phyloP scores from a whole-genome alignment of 1,140 invertebrate genomes.

The Eurosta solidaginis region DNA sequence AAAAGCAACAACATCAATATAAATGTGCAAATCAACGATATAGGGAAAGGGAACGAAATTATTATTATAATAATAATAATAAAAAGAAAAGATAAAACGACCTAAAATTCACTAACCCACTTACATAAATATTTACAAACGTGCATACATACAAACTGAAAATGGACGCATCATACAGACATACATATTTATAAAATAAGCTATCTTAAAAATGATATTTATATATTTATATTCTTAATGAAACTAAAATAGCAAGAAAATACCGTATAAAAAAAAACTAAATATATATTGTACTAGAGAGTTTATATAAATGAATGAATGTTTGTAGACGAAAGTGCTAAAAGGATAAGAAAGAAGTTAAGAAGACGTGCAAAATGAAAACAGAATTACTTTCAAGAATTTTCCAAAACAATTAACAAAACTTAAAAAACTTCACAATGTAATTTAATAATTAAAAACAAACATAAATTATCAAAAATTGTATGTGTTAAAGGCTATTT shows the following conservation, averaged over 20 bases:
- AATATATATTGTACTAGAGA: not conserved
- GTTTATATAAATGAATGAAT: not conserved
- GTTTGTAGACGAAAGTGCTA: no score
- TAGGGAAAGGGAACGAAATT: slow-evolving; percentile 4
- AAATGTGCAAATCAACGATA: slow-evolving; percentile 14
- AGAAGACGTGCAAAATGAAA: slow-evolving; percentile 1
- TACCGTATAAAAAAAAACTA: not conserved
- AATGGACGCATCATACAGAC: no score
- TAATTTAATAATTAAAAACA: not conserved
- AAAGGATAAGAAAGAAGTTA: not conserved
- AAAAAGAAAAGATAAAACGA: not conserved
- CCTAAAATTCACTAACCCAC: slow-evolving; percentile 12
- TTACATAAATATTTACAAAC: slow-evolving; percentile 1
- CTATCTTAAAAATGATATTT: slow-evolving; percentile 11
- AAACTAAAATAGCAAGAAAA: not conserved
- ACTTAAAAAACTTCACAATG: not conserved
- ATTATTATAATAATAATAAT: not conserved
- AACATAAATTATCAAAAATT: slow-evolving; percentile 4
- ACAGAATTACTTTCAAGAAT: slow-evolving; percentile 25
- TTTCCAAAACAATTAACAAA: not conserved
- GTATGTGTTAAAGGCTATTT: slow-evolving; percentile 26
- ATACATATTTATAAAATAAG: slow-evolving; percentile 23
- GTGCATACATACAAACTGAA: no score
- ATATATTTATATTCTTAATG: slow-evolving; percentile 29
- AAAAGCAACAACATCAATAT: not conserved